phyloP scores from a whole-genome alignment of 2,797 vertebrate genomes.

The Sebastes cheni region DNA sequence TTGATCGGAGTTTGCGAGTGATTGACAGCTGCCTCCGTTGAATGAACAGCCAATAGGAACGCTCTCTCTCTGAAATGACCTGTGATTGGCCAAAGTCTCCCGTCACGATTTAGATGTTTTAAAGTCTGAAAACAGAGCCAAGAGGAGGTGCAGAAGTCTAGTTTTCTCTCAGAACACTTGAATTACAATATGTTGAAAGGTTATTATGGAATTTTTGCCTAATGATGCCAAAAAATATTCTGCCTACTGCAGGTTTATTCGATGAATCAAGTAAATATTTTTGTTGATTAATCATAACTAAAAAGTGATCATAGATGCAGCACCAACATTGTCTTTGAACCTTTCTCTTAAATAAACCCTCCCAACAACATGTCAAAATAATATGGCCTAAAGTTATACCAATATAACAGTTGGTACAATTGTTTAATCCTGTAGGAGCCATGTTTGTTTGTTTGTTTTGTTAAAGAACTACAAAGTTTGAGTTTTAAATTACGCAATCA shows the following conservation, averaged over 20 bases:
- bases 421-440: not conserved
- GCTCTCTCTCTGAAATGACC: too few species aligned
- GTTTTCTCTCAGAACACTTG: too few species aligned
- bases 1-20: accelerated
- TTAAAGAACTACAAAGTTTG: not conserved
- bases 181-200: accelerated
- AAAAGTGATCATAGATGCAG: too few species aligned
- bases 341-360: accelerated
- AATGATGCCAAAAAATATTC: too few species aligned
- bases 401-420: not conserved
- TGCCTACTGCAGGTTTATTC: accelerated
- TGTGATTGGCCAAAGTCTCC: too few species aligned
- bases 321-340: not conserved
- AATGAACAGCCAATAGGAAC: too few species aligned
- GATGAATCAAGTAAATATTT: not conserved
- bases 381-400: not conserved
- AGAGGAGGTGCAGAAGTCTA: too few species aligned
- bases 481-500: not conserved
- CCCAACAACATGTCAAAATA: not conserved
- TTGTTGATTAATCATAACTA: not conserved
- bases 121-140: too few species aligned
- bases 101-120: too few species aligned
- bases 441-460: not conserved
- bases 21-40: too few species aligned
- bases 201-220: too few species aligned